Percentiles rank a stretch among this genome's conserved stretches.
These are phyloP conservation scores for Corticium candelabrum DNA, from an alignment of 37 sponge, comb jelly and placozoan species.

Conservation along the genomic window DNA sequence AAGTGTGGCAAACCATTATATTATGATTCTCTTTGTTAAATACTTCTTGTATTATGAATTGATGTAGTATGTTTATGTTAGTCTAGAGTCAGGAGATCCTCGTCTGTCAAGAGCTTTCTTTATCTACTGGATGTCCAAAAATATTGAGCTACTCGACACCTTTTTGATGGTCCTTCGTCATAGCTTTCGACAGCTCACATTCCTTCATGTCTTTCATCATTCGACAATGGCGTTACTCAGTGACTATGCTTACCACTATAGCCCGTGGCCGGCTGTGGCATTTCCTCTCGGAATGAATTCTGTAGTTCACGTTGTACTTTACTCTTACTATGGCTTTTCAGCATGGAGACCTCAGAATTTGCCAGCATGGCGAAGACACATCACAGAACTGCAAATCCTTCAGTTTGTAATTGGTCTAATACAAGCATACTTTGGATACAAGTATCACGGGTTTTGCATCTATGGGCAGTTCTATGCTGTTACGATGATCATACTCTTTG, in stretches of 20 bases:
- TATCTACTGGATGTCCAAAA: constrained; percentile 61
- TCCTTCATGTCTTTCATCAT: constrained; percentile 47
- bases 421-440: constrained; percentile 14
- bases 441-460: constrained; percentile 42
- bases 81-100: too few species aligned
- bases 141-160: constrained; percentile 37
- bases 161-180: constrained; percentile 41
- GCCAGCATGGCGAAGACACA: constrained; percentile 19
- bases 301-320: constrained; percentile 35
- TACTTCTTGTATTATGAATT: too few species aligned
- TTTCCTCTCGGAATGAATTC: constrained; percentile 27
- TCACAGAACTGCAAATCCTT: constrained; percentile 34
- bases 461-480: constrained; percentile 49
- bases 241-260: constrained; percentile 25
- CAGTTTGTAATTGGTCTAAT: constrained; percentile 30
- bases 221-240: constrained; percentile 35
- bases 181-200: constrained; percentile 29
- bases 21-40: too few species aligned
- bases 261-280: constrained; percentile 31
- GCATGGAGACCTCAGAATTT: background rate
- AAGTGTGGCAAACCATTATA: too few species aligned
- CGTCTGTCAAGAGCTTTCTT: constrained; percentile 20
- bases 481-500: constrained; percentile 44
- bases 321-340: constrained; percentile 25
- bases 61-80: too few species aligned